Percentiles rank a stretch among this genome's conserved stretches.
Evolutionary conservation across 2,113 vertebrate species (phyloP).

Genomic region (Carlito syrichta): DNA sequence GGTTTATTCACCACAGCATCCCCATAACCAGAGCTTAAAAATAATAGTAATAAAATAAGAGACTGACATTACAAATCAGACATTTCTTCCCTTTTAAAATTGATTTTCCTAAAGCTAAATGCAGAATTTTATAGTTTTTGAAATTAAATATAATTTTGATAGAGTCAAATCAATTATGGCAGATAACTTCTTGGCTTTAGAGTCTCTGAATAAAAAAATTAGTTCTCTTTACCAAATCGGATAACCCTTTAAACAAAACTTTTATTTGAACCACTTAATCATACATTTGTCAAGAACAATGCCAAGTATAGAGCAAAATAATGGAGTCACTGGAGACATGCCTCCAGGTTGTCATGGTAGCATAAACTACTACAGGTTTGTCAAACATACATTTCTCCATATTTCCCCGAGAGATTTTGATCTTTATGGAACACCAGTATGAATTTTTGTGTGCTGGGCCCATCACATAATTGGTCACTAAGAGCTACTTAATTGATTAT

Average conservation of each 20-base stretch:
- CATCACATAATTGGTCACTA: background rate
- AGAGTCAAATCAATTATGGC: background rate
- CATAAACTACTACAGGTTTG: background rate
- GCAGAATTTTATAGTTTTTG: background rate
- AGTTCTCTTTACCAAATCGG: background rate
- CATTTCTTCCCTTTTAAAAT: background rate
- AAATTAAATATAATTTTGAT: background rate
- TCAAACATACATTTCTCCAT: background rate
- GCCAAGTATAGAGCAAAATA: background rate
- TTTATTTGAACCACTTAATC: background rate
- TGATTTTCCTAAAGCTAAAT: background rate
- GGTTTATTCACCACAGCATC: background rate
- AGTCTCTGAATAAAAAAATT: background rate
- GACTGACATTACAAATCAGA: background rate
- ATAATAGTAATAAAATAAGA: background rate
- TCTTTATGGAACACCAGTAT: background rate
- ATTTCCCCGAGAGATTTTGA: background rate
- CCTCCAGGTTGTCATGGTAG: background rate
- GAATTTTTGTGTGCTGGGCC: background rate
- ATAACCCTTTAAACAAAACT: background rate
- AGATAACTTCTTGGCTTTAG: background rate
- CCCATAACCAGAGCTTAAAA: background rate
- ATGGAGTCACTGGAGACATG: background rate
- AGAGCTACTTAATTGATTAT: background rate
- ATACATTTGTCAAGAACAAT: background rate